Evolutionary conservation across 53 echinoderm and acorn worm genomes (phyloP), one percentile per base, ranked within the genome.

Genomic region (Stichopus horrens): DNA sequence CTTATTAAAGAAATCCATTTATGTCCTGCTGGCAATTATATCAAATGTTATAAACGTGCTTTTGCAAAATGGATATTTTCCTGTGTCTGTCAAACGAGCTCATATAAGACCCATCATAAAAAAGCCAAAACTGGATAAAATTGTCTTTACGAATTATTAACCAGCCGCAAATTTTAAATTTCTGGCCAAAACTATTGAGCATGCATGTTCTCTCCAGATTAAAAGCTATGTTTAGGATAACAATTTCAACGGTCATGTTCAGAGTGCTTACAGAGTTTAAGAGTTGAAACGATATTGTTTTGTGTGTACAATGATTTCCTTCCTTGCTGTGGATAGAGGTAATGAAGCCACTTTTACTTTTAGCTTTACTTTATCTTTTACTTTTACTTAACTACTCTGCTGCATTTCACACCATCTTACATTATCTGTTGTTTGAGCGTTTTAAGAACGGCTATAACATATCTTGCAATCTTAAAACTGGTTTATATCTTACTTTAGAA

Each of bases 81-180:
- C 90, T 37, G 23, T 76, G 4, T 13, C 59, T 13, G 23, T 90
- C 55, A 90, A 90, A 73, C n/a, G 10, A 10, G 87, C 86, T 23
- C 51, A 75, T 54, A 76, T 90, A 4, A 90, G 59, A 5, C 90
- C 87, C 9, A 54, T 90, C 21, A 54, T 91, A 14, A 91, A 91
- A 67, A 91, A 91, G 54, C 11, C 87, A 19, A 51, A 16, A 23
- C 57, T 87, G 8, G 91, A 91, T 22, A 5, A 54, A 4, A 79
- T 87, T 52, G 54, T 59, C 23, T 59, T 87, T 5, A 73, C 87
- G 22, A 91, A 91, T 75, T 87, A 87, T 78, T 20, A 87, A 10
- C 88, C 80, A 11, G 68, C 87, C 22, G 57, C 87, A 6, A 91
- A 87, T 54, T 79, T 91, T 9, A 60, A 63, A 88, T 87, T 91